Conservation (phyloP, 2,888 invertebrate genomes). For the Xestia c-nigrum region DNA sequence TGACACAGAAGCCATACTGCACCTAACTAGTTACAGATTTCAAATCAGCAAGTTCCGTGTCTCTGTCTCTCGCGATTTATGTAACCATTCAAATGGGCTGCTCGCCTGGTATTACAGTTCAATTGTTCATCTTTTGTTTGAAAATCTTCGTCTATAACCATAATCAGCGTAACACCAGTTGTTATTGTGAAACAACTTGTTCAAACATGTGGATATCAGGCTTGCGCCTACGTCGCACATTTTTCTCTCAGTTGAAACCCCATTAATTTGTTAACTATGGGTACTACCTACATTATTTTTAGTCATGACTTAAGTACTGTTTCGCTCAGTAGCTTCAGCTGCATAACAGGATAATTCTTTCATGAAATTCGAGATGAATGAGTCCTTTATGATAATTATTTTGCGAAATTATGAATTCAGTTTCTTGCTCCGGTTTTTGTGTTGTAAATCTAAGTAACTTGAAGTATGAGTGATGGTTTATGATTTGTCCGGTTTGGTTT, state of each 20-base stretch:
- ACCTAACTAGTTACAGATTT: conserved; percentile 11
- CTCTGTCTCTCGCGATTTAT: conserved; percentile 25
- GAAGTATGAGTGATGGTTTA: neutral
- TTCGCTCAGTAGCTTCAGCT: conserved; percentile 11
- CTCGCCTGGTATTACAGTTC: conserved; percentile 29
- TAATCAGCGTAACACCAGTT: conserved; percentile 50
- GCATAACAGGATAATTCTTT: conserved; percentile 31
- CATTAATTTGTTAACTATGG: conserved; percentile 41
- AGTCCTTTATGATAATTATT: conserved; percentile 30
- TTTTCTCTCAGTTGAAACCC: conserved; percentile 43
- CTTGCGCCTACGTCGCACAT: conserved; percentile 56
- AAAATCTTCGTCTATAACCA: conserved; percentile 39
- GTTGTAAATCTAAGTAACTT: conserved; percentile 19
- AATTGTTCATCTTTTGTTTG: conserved; percentile 55
- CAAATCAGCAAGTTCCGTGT: conserved; percentile 31
- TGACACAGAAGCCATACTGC: conserved; percentile 8
- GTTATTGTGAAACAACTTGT: conserved; percentile 71
- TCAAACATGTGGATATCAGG: conserved; percentile 68
- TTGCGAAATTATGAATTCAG: conserved; percentile 30
- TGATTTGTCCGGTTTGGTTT: neutral
- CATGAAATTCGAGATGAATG: conserved; percentile 32
- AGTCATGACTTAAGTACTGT: conserved; percentile 8
- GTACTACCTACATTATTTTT: conserved; percentile 11
- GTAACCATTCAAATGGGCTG: conserved; percentile 33
- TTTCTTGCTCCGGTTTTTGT: conserved; percentile 15